Evolutionary conservation across 2,888 invertebrate genomes (phyloP).

Genomic region (Dynastes hyllus): DNA sequence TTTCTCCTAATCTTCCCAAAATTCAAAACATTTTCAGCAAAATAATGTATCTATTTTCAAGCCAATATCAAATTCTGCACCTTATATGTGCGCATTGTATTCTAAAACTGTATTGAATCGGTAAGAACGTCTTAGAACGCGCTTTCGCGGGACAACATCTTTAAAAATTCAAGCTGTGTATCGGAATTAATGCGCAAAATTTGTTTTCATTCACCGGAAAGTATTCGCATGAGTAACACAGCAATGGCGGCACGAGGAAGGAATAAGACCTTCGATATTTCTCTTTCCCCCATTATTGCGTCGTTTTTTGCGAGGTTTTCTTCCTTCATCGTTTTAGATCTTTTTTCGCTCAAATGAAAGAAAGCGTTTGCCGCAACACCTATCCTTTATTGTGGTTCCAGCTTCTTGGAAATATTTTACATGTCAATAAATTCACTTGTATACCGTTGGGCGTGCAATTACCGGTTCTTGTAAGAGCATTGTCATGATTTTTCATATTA

Average conservation of each 20-base stretch:
- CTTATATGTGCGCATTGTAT: too few species aligned
- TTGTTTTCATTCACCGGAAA: conserved; percentile 13
- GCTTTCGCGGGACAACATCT: neutral
- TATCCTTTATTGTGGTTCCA: neutral
- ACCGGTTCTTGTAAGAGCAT: too few species aligned
- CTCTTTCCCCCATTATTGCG: neutral
- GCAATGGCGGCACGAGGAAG: neutral
- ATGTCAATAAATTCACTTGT: neutral
- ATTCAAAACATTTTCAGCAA: too few species aligned
- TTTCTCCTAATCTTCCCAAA: too few species aligned
- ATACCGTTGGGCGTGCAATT: neutral
- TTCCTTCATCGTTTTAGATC: neutral
- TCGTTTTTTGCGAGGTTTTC: neutral
- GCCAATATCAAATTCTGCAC: too few species aligned
- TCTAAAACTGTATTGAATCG: too few species aligned
- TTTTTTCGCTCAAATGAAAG: neutral
- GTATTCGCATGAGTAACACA: neutral
- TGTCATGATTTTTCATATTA: neutral
- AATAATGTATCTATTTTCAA: too few species aligned
- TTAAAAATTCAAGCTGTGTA: conserved; percentile 10
- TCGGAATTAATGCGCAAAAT: conserved; percentile 6
- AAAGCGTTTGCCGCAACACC: conserved; percentile 8
- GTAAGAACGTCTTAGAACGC: too few species aligned
- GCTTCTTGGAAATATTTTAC: conserved; percentile 11
- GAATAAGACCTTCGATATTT: neutral